Base-by-base conservation (phyloP, 2,797 vertebrate species). In the Tenualosa ilisha region DNA sequence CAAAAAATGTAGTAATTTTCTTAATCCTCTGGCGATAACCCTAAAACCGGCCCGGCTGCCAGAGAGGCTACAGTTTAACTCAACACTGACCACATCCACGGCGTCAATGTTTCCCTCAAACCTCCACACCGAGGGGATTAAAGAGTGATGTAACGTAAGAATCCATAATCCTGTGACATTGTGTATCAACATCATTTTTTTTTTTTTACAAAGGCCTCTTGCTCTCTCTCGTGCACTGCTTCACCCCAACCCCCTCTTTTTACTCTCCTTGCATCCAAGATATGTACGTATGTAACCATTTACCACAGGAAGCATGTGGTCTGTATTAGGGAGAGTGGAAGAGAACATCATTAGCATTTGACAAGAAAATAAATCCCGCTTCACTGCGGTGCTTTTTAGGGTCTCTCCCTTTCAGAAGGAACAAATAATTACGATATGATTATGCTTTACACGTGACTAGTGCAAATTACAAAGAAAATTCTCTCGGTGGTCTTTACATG, bases 241-340 rank as follows among this genome's bases (percentile, higher is more conserved):
- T 22, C 54, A 20, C 15, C 22, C 17, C 3, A 4, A 17, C 68
- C 26, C 72, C 9, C 12, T 26, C 65, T 53, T 81, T 24, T 54
- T 79, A 43, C 63, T 83, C 85, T 15, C 46, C 68, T 46, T 61
- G 81, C 56, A 15, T 83, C 82, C 50, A 72, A 68, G 26, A 84
- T 81, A 6, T 50, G 50, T 56, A 37, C 84, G 63, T 65, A 72
- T 82, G 31, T 53, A 82, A 83, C 24, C 49, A 26, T 88, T 85
- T 81, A 83, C 85, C 37, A 26, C 83, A 56, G 79, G 43, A 84
- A 83, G 81, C 90, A 91, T 90, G 84, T 88, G 87, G 85, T 75
- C 84, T 51, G 81, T 81, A 81, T 88, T 88, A 85, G n/a, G 86
- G 49, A 82, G 83, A 17, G 85, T 5, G 59, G 75, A 83, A 85